phyloP scores from a whole-genome alignment of 1,140 invertebrate species.

The Neomicropteryx cornuta region DNA sequence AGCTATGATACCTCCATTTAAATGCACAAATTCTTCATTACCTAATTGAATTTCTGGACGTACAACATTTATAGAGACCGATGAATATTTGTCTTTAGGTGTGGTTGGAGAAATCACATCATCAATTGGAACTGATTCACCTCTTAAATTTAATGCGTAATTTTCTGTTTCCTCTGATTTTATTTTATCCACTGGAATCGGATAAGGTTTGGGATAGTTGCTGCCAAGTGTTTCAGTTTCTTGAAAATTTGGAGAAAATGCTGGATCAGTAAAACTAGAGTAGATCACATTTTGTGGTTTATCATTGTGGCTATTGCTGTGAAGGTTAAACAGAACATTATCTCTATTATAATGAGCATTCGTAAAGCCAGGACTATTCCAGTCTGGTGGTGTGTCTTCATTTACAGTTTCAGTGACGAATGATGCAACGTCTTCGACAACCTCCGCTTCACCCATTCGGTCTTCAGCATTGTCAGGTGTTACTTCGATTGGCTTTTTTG shows the following conservation, averaged over 20 bases:
- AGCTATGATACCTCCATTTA: conserved; percentile 33
- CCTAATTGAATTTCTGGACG: conserved; percentile 13
- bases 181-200: conserved; percentile 57
- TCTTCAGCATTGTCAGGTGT: conserved; percentile 29
- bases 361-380: background rate
- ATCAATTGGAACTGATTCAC: conserved; percentile 23
- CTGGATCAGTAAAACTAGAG: conserved; percentile 53
- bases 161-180: conserved; percentile 31
- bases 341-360: conserved; percentile 7
- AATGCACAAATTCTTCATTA: conserved; percentile 13
- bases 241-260: conserved; percentile 37
- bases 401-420: conserved; percentile 9
- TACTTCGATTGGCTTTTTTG: too few species aligned
- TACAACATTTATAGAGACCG: conserved; percentile 30
- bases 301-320: conserved; percentile 22
- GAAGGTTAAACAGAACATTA: conserved; percentile 10
- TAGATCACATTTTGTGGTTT: conserved; percentile 43
- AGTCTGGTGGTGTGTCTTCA: conserved; percentile 23
- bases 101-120: conserved; percentile 32
- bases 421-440: conserved; percentile 32
- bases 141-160: conserved; percentile 14
- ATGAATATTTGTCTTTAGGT: conserved; percentile 36
- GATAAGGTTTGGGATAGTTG: conserved; percentile 43
- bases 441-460: conserved; percentile 35
- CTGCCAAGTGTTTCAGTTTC: conserved; percentile 41